Base-by-base conservation (phyloP, 2,888 invertebrate genomes). In the Cantharis flavilabris region DNA sequence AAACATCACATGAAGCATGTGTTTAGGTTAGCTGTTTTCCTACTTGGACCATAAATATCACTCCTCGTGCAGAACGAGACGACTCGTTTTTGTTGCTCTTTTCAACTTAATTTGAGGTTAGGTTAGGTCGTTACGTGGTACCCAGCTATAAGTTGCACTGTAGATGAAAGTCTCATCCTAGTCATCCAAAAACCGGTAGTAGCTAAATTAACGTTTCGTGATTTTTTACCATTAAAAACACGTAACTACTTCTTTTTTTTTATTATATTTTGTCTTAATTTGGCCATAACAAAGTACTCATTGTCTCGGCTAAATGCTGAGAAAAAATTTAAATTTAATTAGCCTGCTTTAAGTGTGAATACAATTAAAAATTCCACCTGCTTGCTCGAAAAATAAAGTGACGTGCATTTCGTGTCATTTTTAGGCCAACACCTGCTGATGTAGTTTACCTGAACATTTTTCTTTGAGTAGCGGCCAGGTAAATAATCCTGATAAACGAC, bases 1-100 rank as follows among this genome's bases (percentile, higher is more conserved):
- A 82, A 82, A 79, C 84, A 83, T 83, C 83, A 82, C 84, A 83
- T 82, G 79, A 79, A 82, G 83, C 83, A 84, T 82, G 82, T 84
- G 84, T 84, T 84, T 76, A 78, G 77, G 62, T 70, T 78, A 65
- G 78, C 76, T 33, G 75, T 62, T 75, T 70, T 73, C 70, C 69
- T 69, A 30, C 69, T 20, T 69, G 63, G 69, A 26, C 73, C 62
- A 69, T 73, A 73, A 72, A 72, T 72, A 73, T 69, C 26, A 26
- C 65, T 67, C 62, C 49, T 69, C 69, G 20, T 74, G 33, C 71
- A 69, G 65, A 64, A 49, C 30, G 16, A 69, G 26, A 62, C 71
- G 33, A 20, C n/a, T 71, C 20, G 71, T 62, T 71, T 62, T 62
- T 67, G 65, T 67, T 67, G n/a, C 9, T 26, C 23, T 5, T 67